A percentile compares a stretch with the other conserved stretches of the same genome.
These are phyloP conservation scores for Cheilosia scutellata DNA, from an alignment of 2,888 invertebrate species.

Conservation along the genomic window DNA sequence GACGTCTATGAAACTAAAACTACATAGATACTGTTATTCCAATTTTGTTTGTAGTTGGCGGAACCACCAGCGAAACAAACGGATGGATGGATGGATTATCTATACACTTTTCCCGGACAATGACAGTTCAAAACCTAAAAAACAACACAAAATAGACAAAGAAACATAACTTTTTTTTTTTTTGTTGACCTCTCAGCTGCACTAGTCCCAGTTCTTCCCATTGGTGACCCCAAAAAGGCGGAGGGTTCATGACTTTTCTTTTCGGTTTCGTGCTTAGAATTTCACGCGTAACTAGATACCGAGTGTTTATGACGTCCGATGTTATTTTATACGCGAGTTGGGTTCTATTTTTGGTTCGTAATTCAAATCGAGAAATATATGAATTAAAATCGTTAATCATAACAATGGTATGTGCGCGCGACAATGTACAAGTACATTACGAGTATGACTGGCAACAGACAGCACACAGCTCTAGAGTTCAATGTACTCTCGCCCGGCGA, in stretches of 20 bases:
- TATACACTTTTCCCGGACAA: slow-evolving; percentile 14
- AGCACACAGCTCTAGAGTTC: slow-evolving; percentile 36
- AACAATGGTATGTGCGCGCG: slow-evolving; percentile 68
- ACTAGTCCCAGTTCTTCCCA: slow-evolving; percentile 2
- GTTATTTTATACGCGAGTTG: slow-evolving; percentile 39
- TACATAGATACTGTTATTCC: slow-evolving; percentile 46
- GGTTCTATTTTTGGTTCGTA: slow-evolving; percentile 65
- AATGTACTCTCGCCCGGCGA: slow-evolving; percentile 43
- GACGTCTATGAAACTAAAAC: slow-evolving; percentile 35
- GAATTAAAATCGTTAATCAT: slow-evolving; percentile 64
- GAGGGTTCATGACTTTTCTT: slow-evolving; percentile 33
- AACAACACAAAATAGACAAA: slow-evolving; percentile 4
- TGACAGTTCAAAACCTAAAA: slow-evolving; percentile 5
- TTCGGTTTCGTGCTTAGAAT: slow-evolving; percentile 44
- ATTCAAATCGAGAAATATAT: slow-evolving; percentile 53
- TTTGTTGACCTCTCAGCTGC: slow-evolving; percentile 3
- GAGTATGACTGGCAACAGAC: not conserved
- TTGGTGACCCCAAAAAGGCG: slow-evolving; percentile 10
- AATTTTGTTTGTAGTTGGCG: slow-evolving; percentile 19
- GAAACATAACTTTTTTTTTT: not conserved
- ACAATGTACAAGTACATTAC: slow-evolving; percentile 17
- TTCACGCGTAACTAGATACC: slow-evolving; percentile 68
- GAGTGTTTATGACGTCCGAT: slow-evolving; percentile 46
- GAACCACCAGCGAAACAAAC: slow-evolving; percentile 24
- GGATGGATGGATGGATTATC: slow-evolving; percentile 6